Percentiles rank a stretch among this genome's conserved stretches.
Evolutionary conservation across 2,797 vertebrate genomes (phyloP).

Genomic region (Artibeus lituratus): DNA sequence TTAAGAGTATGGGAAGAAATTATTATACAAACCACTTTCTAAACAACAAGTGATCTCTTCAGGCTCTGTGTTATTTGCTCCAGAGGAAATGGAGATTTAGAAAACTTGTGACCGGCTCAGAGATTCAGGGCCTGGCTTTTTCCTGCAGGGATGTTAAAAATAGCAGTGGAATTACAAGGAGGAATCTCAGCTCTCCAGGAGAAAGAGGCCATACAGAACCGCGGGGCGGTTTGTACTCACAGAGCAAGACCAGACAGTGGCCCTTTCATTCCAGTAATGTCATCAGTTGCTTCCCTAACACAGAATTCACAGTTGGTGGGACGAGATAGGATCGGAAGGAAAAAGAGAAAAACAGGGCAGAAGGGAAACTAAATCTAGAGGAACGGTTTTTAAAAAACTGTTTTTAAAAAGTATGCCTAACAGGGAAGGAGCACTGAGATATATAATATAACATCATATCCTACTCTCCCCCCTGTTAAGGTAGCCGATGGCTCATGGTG

Average conservation of each 20-base stretch:
- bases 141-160: conserved; percentile 30
- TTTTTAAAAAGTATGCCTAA: background rate
- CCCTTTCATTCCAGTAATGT: conserved; percentile 1
- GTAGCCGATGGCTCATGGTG: background rate
- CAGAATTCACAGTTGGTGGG: background rate
- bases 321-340: background rate
- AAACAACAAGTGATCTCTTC: background rate
- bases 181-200: background rate
- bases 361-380: background rate
- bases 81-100: background rate
- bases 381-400: background rate
- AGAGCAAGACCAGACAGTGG: background rate
- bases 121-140: background rate
- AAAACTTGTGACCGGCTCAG: background rate
- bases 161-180: conserved; percentile 35
- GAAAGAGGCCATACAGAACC: conserved; percentile 24
- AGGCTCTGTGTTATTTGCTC: background rate
- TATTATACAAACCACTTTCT: background rate
- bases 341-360: background rate
- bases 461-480: background rate
- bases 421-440: background rate
- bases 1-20: background rate
- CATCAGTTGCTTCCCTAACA: conserved; percentile 14
- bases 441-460: background rate
- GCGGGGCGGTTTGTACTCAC: background rate